Percentiles rank a stretch among this genome's conserved stretches.
These are phyloP conservation scores for Steinernema hermaphroditum DNA, from an alignment of 2,888 invertebrate genomes.

Conservation along the genomic window DNA sequence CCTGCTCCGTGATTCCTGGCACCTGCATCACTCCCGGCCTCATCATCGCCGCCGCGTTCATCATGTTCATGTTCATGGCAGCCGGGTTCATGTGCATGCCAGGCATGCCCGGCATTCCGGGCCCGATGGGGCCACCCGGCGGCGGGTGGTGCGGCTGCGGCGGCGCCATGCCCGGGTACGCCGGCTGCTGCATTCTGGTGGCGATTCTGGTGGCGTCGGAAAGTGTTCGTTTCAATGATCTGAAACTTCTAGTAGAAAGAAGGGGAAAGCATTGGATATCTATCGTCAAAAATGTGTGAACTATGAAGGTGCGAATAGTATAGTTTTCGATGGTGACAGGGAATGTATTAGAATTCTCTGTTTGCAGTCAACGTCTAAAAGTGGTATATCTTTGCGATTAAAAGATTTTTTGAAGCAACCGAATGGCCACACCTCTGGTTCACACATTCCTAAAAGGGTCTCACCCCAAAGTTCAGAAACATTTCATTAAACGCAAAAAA, in stretches of 20 bases:
- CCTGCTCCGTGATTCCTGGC: neutral
- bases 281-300: no score
- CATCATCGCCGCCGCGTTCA: neutral
- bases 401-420: no score
- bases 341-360: neutral
- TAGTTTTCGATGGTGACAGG: no score
- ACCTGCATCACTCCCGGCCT: neutral
- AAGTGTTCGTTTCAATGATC: neutral
- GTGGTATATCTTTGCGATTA: no score
- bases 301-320: no score
- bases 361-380: neutral
- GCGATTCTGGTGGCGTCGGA: neutral
- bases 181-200: conserved; percentile 3
- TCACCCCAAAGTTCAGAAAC: no score
- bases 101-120: neutral
- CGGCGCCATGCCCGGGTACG: conserved; percentile 8
- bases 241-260: neutral
- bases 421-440: no score
- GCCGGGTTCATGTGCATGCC: conserved; percentile 4
- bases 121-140: neutral
- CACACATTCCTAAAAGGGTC: no score
- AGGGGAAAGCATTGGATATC: no score
- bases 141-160: neutral
- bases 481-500: no score
- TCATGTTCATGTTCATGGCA: neutral